Base-by-base conservation (phyloP, 2,797 vertebrate species). In the Loris lydekkerianus region DNA sequence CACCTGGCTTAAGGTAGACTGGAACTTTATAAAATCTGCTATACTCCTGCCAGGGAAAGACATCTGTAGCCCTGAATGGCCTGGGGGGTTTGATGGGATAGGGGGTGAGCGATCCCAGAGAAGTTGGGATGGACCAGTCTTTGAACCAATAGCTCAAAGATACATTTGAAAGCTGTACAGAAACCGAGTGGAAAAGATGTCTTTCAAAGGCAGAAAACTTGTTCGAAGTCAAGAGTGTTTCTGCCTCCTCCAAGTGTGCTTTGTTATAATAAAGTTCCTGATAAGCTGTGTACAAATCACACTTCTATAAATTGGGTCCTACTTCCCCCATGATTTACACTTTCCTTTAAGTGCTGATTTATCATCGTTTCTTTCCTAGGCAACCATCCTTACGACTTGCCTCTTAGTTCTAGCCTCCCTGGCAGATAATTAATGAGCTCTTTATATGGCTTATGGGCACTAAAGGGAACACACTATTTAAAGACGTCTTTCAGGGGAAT, bases 391-490 rank as follows among this genome's bases (percentile, higher is more conserved):
- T 86, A 94, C 1, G 37, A 94, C 84, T 93, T 96, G 80, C 93
- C 84, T 97, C 95, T 97, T 97, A 96, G 91, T 96, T 97, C 93
- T 97, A 94, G 94, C 91, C 93, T 97, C 96, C 76, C 89, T 96
- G 86, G 96, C 89, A 97, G 95, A 96, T 97, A 97, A 97, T 97
- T 97, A 97, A 97, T 87, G 96, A 97, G 94, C 87, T 97, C 96
- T 97, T 97, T 97, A 97, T 97, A 94, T 1, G 1, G 95, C 94
- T 97, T 97, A 96, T 96, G 89, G 95, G 94, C 76, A 96, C 93
- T 20, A 2, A 60, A 97, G 96, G 91, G 94, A 96, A 96, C 2
- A 0, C 61, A 96, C 76, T 96, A 96, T 97, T 96, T 97, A 94
- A 97, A 97, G 93, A 96, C 1, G 73, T 40, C 84, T 92, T 97